Evolutionary conservation across 2,113 vertebrate genomes (phyloP).

Genomic region (Pelusios castaneus): DNA sequence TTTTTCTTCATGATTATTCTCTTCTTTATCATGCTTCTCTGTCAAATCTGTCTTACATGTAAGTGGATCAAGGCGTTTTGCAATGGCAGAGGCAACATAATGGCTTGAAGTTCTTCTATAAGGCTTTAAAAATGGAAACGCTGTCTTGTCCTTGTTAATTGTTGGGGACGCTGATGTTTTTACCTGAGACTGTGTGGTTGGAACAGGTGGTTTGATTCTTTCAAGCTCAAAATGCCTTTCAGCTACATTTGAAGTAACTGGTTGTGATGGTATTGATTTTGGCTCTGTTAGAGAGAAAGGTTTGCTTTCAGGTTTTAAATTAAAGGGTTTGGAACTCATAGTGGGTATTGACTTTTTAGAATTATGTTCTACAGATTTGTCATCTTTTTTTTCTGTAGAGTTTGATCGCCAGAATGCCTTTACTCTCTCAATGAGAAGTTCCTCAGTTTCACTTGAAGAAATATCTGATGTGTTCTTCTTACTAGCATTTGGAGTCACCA

Average conservation of each 20-base stretch:
- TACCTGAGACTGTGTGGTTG: background rate
- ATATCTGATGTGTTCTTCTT: constrained; percentile 47
- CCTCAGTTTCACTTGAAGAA: constrained; percentile 49
- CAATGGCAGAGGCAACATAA: constrained; percentile 91
- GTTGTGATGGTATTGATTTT: constrained; percentile 10
- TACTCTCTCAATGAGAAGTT: constrained; percentile 78
- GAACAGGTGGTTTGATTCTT: background rate
- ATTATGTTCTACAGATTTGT: constrained; percentile 44
- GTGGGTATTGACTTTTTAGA: constrained; percentile 26
- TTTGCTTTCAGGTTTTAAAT: constrained; percentile 32
- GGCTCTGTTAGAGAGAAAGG: constrained; percentile 10
- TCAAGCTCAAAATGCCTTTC: constrained; percentile 12
- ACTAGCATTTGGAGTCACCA: constrained; percentile 72
- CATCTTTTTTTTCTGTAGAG: constrained; percentile 71
- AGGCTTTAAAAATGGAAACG: constrained; percentile 84
- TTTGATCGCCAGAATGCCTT: constrained; percentile 87
- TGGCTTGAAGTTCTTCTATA: constrained; percentile 92
- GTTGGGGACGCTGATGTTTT: constrained; percentile 36
- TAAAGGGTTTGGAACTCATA: constrained; percentile 27
- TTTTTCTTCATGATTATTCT: background rate
- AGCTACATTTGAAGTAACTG: background rate
- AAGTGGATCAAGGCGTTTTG: constrained; percentile 74
- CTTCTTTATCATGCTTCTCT: background rate
- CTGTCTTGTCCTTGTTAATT: constrained; percentile 61
- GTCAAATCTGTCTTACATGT: background rate